Evolutionary conservation across 2,888 invertebrate genomes (phyloP), one percentile per base, ranked within the genome.

Genomic region (Antheraea assamensis): DNA sequence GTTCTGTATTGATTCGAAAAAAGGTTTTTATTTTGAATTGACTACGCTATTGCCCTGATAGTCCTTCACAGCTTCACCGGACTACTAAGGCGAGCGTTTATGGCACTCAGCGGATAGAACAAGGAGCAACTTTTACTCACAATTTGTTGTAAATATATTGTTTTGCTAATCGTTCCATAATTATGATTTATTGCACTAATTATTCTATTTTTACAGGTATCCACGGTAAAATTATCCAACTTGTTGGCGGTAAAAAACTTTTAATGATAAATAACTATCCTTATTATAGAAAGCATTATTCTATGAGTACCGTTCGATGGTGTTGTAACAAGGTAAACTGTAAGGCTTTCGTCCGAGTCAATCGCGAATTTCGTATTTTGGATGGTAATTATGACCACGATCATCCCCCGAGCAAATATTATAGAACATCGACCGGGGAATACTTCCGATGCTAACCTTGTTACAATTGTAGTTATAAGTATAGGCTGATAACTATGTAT

Each of bases 261-360:
- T 64, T 71, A 21, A 49, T 71, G 24, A 2, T 52, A 27, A 52
- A 71, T 30, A 7, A 42, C 27, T 71, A 71, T 27, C 71, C 52
- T 49, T 71, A 71, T 52, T 71, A 71, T 73, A 75, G 66, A 61
- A 68, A 71, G 73, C 30, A 61, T 77, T 19, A 74, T 77, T 31
- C 10, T 68, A 68, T n/a, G 35, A 68, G 21, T 35, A n/a, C 49
- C 71, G 75, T 30, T 5, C 79, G 83, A 7, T 86, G 86, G 87
- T 74, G 81, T 27, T 81, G 80, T 42, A 83, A 78, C 15, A 81
- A 78, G 30, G 70, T 73, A 15, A 77, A 74, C 75, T 78, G 80
- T 76, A 70, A 73, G 71, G 58, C 76, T 19, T 78, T 80, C 71
- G 73, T 78, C 70, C 75, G 68, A 21, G 35, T 68, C 10, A 35